phyloP scores from a whole-genome alignment of 2,888 invertebrate species.

The Nomada ferruginata region DNA sequence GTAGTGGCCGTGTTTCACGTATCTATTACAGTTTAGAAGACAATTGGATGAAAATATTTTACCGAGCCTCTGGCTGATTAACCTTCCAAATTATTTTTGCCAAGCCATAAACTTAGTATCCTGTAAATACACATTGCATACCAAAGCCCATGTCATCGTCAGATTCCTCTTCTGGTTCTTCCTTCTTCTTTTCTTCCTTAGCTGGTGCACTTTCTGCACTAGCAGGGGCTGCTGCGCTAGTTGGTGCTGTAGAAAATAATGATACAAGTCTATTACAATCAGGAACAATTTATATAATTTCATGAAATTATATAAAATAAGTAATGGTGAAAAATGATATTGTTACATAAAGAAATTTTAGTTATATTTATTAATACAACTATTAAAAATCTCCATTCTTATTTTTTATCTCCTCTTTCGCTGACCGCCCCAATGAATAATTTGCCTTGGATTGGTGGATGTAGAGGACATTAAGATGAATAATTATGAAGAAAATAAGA shows the following conservation, averaged over 20 bases:
- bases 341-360: constrained; percentile 46
- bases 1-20: too few relatives aligned
- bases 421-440: constrained; percentile 76
- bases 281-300: neutral
- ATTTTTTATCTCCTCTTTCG: constrained; percentile 77
- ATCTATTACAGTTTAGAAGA: too few relatives aligned
- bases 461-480: constrained; percentile 70
- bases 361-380: constrained; percentile 32
- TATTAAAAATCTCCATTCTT: constrained; percentile 57
- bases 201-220: constrained; percentile 86
- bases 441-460: constrained; percentile 78
- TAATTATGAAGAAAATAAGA: neutral
- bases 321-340: constrained; percentile 4
- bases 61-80: too few relatives aligned
- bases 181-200: constrained; percentile 92
- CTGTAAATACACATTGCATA: constrained; percentile 81
- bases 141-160: constrained; percentile 98
- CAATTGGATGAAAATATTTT: too few relatives aligned
- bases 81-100: too few relatives aligned
- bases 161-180: constrained; percentile 91
- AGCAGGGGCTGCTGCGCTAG: constrained; percentile 86
- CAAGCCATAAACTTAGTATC: too few relatives aligned
- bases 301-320: neutral
- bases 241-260: constrained; percentile 63
- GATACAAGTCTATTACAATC: neutral